phyloP scores from a whole-genome alignment of 2,888 invertebrate species.

The Sphinx pinastri region DNA sequence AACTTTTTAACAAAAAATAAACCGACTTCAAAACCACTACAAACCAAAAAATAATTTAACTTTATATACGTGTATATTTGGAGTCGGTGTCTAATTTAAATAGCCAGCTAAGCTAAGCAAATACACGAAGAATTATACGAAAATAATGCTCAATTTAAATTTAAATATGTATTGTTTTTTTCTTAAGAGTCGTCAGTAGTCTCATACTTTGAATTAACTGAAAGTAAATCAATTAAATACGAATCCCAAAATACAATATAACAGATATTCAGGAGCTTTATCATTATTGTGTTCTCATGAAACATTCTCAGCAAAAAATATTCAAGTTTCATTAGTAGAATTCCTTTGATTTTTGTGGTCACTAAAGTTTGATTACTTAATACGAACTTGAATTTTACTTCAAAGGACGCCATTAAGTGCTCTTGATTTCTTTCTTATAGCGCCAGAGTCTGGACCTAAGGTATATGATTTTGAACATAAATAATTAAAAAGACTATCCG shows the following conservation, averaged over 20 bases:
- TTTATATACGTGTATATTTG: no score
- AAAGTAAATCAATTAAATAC: background rate
- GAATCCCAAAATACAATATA: background rate
- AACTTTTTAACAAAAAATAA: no score
- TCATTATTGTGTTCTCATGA: background rate
- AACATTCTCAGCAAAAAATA: constrained; percentile 25
- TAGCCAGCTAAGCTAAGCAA: no score
- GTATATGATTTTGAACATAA: background rate
- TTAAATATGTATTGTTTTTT: no score
- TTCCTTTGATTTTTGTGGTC: constrained; percentile 39
- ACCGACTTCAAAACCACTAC: no score
- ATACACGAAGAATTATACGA: no score
- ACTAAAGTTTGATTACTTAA: constrained; percentile 69
- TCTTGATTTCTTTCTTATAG: constrained; percentile 33
- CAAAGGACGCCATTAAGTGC: constrained; percentile 51
- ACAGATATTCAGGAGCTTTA: background rate
- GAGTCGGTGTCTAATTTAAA: no score
- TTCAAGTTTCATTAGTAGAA: constrained; percentile 18
- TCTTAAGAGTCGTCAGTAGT: no score
- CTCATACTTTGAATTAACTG: no score
- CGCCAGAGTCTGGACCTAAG: background rate
- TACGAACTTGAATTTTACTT: constrained; percentile 59
- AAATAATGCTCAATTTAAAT: no score
- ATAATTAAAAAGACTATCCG: background rate
- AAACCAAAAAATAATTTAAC: no score